Base-by-base conservation (phyloP, 2,797 vertebrate genomes). In the Cynopterus sphinx region DNA sequence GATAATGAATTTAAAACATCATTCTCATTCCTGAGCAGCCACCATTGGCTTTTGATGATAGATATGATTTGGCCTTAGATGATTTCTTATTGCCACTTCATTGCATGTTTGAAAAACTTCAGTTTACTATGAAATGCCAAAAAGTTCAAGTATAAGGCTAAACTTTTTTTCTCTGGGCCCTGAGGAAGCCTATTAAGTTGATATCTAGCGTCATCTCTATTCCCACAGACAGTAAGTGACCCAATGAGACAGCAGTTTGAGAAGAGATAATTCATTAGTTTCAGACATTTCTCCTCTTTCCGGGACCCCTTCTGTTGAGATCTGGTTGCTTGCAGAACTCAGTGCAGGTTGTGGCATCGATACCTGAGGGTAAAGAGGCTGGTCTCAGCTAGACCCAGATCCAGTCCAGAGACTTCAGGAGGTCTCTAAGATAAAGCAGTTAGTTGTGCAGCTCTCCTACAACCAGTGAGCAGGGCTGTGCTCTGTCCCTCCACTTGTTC, bases 121-220 rank as follows among this genome's bases (percentile, higher is more conserved):
- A 39, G 26, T 82, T 93, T 81, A 89, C 65, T 41, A 0, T 22
- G n/a, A 93, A 82, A 71, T 74, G 83, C 55, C 68, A 51, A 5
- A 51, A 5, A 94, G 94, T 93, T 94, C 74, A 68, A 39, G 87
- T 57, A 8, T 63, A 73, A 95, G 63, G 43, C 82, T 31, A 24
- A 59, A 49, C 41, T 43, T 51, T 70, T 67, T 96, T 91, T 87
- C 61, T 70, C 43, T 83, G 90, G 49, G 63, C 26, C 12, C 26
- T 63, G 43, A 49, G 71, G 84, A 57, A 90, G 91, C 73, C 70
- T 92, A 87, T 83, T 51, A 91, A 91, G 13, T 71, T 84, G 67
- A 21, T 89, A n/a, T 41, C 88, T 81, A 53, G 78, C 12, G 59
- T 81, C 73, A 4, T 68, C 55, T 94, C 82, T 77, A 9, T 89